Evolutionary conservation across 2,113 vertebrate genomes (phyloP).

Genomic region (Entelurus aequoreus): DNA sequence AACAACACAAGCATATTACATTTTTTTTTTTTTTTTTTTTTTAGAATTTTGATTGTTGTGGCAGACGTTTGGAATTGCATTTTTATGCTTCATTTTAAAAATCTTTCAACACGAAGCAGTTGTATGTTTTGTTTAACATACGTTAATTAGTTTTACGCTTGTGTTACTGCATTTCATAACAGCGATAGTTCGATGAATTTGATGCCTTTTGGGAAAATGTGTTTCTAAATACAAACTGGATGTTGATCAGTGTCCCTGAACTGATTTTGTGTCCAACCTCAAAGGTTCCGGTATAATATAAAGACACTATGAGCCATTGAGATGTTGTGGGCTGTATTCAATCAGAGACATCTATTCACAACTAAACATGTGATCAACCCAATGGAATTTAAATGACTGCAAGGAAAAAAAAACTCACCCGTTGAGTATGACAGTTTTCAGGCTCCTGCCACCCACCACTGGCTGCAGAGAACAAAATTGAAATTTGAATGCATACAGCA

Average conservation of each 20-base stretch:
- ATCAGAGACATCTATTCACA: slow-evolving; percentile 16
- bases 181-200: too few species aligned
- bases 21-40: too few species aligned
- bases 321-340: neutral
- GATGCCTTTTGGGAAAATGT: neutral
- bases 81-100: too few species aligned
- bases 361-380: slow-evolving; percentile 51
- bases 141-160: too few species aligned
- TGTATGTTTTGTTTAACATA: too few species aligned
- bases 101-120: too few species aligned
- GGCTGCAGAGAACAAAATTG: slow-evolving; percentile 69
- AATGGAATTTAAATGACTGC: slow-evolving; percentile 17
- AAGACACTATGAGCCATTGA: neutral
- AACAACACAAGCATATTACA: too few species aligned
- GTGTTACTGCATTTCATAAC: too few species aligned
- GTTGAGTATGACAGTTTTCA: slow-evolving; percentile 87
- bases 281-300: neutral
- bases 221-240: neutral
- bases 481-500: neutral
- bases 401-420: slow-evolving; percentile 72
- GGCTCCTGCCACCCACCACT: slow-evolving; percentile 99
- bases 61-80: too few species aligned
- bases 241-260: neutral
- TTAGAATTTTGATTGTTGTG: too few species aligned
- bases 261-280: neutral